These are phyloP conservation scores for Ictalurus punctatus DNA, from an alignment of 2,113 vertebrate species.

Conservation along the genomic window DNA sequence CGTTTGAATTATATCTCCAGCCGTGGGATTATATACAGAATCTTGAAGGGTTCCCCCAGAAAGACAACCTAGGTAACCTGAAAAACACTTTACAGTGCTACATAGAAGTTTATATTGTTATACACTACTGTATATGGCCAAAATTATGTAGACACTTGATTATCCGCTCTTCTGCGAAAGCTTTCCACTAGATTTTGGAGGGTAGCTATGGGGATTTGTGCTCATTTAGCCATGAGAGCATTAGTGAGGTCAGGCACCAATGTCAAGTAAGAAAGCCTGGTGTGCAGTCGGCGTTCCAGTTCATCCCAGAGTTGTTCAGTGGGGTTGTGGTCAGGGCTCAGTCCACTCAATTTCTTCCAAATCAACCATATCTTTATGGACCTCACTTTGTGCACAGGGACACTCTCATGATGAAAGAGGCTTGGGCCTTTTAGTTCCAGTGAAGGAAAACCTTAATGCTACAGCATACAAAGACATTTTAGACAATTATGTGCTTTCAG, in stretches of 20 bases:
- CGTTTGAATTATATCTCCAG: neutral
- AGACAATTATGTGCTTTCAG: neutral
- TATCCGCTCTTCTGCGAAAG: neutral
- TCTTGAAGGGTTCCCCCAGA: neutral
- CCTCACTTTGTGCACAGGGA: neutral
- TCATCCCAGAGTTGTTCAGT: neutral
- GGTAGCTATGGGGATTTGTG: neutral
- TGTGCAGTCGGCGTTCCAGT: neutral
- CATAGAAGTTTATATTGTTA: neutral
- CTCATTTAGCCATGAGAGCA: neutral
- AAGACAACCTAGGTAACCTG: neutral
- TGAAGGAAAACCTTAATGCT: neutral
- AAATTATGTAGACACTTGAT: neutral
- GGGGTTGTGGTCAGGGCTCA: neutral
- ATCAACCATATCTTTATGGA: neutral
- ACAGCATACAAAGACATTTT: no score
- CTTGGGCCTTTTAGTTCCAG: neutral
- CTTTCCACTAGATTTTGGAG: neutral
- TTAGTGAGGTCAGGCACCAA: neutral
- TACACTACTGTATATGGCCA: neutral
- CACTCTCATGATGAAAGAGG: neutral
- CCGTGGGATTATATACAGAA: neutral
- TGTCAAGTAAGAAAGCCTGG: neutral
- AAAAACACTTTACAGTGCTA: neutral
- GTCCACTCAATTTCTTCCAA: neutral